Conservation (phyloP, 2,797 vertebrate species). For the Ptychadena robeensis region DNA sequence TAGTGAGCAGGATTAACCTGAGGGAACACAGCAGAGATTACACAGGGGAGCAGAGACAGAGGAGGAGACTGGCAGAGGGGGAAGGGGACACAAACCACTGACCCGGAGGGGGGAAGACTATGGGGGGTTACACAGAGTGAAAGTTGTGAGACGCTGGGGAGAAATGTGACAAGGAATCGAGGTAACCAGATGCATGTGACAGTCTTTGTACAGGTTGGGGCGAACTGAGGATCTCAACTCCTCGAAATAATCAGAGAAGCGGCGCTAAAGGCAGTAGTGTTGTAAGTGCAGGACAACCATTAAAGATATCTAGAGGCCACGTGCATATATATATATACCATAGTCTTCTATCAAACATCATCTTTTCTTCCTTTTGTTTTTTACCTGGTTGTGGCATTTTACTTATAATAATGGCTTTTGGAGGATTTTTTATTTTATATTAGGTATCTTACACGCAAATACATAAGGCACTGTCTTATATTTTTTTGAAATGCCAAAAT, state of each 20-base stretch:
- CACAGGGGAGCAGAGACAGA: constrained; percentile 13
- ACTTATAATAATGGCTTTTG: too few relatives aligned
- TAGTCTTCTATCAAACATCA: too few relatives aligned
- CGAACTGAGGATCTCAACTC: neutral
- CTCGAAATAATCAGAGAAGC: neutral
- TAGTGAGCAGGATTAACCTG: constrained; percentile 58
- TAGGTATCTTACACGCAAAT: too few relatives aligned
- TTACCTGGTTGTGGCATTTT: too few relatives aligned
- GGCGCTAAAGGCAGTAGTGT: too few relatives aligned
- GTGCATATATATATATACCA: too few relatives aligned
- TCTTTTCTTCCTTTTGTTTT: too few relatives aligned
- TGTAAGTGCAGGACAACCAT: too few relatives aligned
- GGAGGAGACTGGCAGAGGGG: neutral
- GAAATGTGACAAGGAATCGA: neutral
- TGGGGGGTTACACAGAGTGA: neutral
- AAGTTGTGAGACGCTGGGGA: neutral
- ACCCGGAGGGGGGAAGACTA: constrained; percentile 12
- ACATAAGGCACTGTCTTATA: too few relatives aligned
- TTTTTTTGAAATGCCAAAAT: too few relatives aligned
- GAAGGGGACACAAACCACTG: constrained; percentile 1
- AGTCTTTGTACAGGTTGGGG: neutral
- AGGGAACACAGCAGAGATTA: constrained; percentile 59
- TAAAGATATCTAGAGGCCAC: too few relatives aligned
- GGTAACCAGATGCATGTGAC: neutral
- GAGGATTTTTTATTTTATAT: too few relatives aligned